phyloP scores from a whole-genome alignment of 2,797 vertebrate genomes.

The Ctenochaetus hawaiiensis region DNA sequence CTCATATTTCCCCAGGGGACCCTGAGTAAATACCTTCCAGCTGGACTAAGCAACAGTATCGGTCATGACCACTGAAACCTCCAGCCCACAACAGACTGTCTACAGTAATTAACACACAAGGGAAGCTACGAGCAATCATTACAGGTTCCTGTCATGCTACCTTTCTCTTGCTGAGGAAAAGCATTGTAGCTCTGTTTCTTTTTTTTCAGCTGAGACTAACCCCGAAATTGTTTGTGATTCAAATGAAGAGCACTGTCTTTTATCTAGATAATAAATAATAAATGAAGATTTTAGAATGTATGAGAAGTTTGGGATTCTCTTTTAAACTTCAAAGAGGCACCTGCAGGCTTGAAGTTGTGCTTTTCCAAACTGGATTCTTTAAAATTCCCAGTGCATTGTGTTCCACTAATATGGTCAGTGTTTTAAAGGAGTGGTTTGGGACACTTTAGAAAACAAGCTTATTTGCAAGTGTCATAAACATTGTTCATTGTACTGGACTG shows the following conservation, averaged over 20 bases:
- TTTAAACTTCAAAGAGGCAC: constrained; percentile 17
- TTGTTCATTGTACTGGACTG: not conserved
- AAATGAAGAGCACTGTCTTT: constrained; percentile 14
- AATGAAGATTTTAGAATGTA: constrained; percentile 13
- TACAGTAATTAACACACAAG: constrained; percentile 79
- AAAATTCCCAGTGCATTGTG: constrained; percentile 2
- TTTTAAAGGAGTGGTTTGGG: not conserved
- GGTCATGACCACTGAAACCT: constrained; percentile 64
- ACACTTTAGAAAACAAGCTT: not conserved
- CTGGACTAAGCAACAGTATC: constrained; percentile 71
- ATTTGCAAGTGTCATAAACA: not conserved
- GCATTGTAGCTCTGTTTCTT: not conserved
- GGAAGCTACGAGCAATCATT: constrained; percentile 56
- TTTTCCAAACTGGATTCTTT: constrained; percentile 33
- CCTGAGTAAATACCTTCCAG: constrained; percentile 76
- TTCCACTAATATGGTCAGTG: not conserved
- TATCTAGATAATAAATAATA: constrained; percentile 3
- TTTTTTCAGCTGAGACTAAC: not conserved
- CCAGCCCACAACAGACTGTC: constrained; percentile 70
- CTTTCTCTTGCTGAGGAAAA: constrained; percentile 27
- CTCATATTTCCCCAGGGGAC: constrained; percentile 73
- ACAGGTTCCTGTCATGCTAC: constrained; percentile 48
- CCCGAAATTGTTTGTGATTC: constrained; percentile 2
- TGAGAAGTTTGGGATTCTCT: constrained; percentile 44
- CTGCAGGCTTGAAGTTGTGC: constrained; percentile 23